Evolutionary conservation across 2,888 invertebrate genomes (phyloP).

Genomic region (Crossocerus cetratus): DNA sequence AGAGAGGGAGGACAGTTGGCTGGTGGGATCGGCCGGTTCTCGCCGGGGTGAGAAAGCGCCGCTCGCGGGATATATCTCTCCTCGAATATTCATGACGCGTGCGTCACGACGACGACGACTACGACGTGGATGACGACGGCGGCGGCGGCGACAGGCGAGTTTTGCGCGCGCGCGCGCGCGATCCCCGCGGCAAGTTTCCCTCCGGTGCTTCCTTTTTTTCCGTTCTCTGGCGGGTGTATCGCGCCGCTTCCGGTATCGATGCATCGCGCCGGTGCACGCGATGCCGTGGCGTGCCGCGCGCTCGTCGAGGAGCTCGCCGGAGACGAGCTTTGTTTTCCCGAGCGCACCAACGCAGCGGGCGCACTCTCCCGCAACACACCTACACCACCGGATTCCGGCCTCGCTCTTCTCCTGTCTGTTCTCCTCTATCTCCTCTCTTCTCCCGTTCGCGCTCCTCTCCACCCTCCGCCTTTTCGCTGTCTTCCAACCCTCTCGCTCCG

Average conservation of each 20-base stretch:
- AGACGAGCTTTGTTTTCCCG: conserved; percentile 68
- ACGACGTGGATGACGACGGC: neutral
- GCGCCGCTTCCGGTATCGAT: conserved; percentile 70
- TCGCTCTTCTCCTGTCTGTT: conserved; percentile 13
- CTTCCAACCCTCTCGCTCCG: conserved; percentile 1
- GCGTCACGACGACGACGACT: conserved; percentile 17
- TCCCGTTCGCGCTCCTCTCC: neutral
- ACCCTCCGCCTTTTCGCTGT: neutral
- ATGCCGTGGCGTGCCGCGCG: neutral
- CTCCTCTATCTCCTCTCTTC: conserved; percentile 11
- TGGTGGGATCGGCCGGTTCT: neutral
- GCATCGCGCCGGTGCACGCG: conserved; percentile 57
- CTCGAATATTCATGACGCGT: conserved; percentile 57
- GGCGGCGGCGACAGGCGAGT: neutral
- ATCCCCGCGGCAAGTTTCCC: conserved; percentile 44
- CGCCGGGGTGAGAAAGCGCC: conserved; percentile 43
- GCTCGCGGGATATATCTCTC: conserved; percentile 46
- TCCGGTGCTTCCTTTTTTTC: conserved; percentile 45
- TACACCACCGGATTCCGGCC: conserved; percentile 4
- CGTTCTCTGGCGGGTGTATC: conserved; percentile 50
- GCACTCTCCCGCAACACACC: neutral
- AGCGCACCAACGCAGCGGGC: conserved; percentile 25
- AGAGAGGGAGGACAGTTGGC: no score
- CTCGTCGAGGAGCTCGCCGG: conserved; percentile 59
- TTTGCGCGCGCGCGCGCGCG: conserved; percentile 8